A percentile compares a stretch with the other conserved stretches of the same genome.
Evolutionary conservation across 2,888 invertebrate species (phyloP).

Genomic region (Panzeria rudis): DNA sequence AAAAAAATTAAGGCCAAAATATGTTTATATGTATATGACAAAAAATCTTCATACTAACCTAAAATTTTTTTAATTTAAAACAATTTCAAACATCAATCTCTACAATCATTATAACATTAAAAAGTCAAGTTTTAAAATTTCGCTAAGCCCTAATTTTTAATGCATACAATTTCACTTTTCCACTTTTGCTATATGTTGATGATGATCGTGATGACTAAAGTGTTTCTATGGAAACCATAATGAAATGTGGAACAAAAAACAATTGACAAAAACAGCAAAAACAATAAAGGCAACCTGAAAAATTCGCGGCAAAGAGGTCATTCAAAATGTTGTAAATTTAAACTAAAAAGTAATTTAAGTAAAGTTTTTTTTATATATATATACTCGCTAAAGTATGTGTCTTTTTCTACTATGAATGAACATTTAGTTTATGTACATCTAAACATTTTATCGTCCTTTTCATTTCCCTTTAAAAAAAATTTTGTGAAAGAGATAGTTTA

Average conservation of each 20-base stretch:
- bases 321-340: conserved; percentile 57
- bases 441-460: conserved; percentile 11
- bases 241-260: conserved; percentile 24
- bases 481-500: background rate
- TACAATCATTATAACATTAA: background rate
- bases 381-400: background rate
- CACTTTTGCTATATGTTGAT: background rate
- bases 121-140: background rate
- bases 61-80: background rate
- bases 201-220: conserved; percentile 30
- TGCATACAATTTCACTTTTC: background rate
- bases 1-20: too few relatives aligned
- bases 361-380: background rate
- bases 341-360: conserved; percentile 51
- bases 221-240: conserved; percentile 33
- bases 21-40: too few relatives aligned
- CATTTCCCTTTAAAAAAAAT: background rate
- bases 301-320: conserved; percentile 43
- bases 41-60: too few relatives aligned
- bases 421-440: conserved; percentile 22
- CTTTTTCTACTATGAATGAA: conserved; percentile 1
- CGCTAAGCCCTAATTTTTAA: background rate
- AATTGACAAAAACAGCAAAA: background rate
- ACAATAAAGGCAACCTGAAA: conserved; percentile 12
- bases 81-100: background rate